Evolutionary conservation across 2,797 vertebrate genomes (phyloP).

Genomic region (Zalophus californianus): DNA sequence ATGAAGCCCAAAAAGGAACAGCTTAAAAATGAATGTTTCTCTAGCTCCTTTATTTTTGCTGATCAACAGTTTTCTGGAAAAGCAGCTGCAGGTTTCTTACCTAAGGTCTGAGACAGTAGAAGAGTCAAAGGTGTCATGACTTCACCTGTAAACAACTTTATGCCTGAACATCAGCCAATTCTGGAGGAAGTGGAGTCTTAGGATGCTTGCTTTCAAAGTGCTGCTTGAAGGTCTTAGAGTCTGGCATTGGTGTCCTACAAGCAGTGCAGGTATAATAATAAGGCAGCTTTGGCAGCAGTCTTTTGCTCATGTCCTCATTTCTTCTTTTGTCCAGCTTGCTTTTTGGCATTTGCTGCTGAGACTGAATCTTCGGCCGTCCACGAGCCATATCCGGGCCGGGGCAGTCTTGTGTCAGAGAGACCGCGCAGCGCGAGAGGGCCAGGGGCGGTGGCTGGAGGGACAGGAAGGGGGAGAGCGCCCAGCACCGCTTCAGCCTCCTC

Average conservation of each 20-base stretch:
- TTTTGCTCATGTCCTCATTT: constrained; percentile 97
- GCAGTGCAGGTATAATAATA: constrained; percentile 94
- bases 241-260: constrained; percentile 96
- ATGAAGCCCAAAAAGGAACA: too few species aligned
- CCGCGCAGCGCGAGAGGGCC: constrained; percentile 77
- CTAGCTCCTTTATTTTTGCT: too few species aligned
- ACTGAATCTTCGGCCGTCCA: constrained; percentile 97
- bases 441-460: constrained; percentile 52
- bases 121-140: too few species aligned
- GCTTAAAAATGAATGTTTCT: too few species aligned
- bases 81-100: too few species aligned
- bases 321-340: constrained; percentile 97
- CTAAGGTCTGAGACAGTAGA: too few species aligned
- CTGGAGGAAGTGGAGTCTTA: constrained; percentile 95
- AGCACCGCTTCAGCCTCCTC: constrained; percentile 69
- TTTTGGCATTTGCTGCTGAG: constrained; percentile 98
- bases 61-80: too few species aligned
- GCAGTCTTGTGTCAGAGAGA: constrained; percentile 73
- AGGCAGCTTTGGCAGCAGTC: constrained; percentile 95
- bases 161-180: constrained; percentile 93
- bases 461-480: constrained; percentile 40
- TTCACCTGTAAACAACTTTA: constrained; percentile 85
- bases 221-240: constrained; percentile 97
- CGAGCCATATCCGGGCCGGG: constrained; percentile 91
- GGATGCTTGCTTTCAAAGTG: constrained; percentile 99